Conservation (phyloP, 2,797 vertebrate genomes). For the Phataginus tetradactyla region DNA sequence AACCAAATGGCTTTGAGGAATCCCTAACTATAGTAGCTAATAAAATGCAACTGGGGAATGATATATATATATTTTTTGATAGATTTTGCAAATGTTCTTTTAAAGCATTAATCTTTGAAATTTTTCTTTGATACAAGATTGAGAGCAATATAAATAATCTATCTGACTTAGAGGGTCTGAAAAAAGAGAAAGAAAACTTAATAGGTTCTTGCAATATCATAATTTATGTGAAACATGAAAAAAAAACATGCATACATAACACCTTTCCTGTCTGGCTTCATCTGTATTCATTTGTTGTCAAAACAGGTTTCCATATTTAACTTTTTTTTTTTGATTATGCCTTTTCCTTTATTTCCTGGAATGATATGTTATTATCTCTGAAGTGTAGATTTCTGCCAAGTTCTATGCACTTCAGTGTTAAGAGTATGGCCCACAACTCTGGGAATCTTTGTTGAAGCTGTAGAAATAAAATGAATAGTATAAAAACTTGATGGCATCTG, state of each 20-base stretch:
- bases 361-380: slow-evolving; percentile 86
- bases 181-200: slow-evolving; percentile 51
- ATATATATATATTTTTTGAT: not conserved
- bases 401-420: slow-evolving; percentile 87
- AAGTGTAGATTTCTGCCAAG: slow-evolving; percentile 88
- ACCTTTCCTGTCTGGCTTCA: slow-evolving; percentile 82
- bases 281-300: slow-evolving; percentile 86
- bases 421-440: slow-evolving; percentile 90
- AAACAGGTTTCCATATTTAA: slow-evolving; percentile 88
- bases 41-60: not conserved
- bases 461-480: slow-evolving; percentile 92
- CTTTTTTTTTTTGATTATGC: slow-evolving; percentile 86
- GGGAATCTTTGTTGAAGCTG: slow-evolving; percentile 90
- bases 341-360: slow-evolving; percentile 86
- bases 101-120: not conserved
- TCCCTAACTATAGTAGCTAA: slow-evolving; percentile 25
- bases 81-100: slow-evolving; percentile 52
- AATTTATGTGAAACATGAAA: slow-evolving; percentile 80
- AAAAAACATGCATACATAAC: slow-evolving; percentile 78
- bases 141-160: slow-evolving; percentile 64
- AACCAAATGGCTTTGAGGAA: not conserved
- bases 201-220: slow-evolving; percentile 72
- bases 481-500: slow-evolving; percentile 92
- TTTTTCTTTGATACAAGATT: slow-evolving; percentile 57
- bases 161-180: slow-evolving; percentile 45